A percentile compares a stretch with the other conserved stretches of the same genome.
phyloP scores from a whole-genome alignment of 2,113 vertebrate species.

The Phocoena sinus region DNA sequence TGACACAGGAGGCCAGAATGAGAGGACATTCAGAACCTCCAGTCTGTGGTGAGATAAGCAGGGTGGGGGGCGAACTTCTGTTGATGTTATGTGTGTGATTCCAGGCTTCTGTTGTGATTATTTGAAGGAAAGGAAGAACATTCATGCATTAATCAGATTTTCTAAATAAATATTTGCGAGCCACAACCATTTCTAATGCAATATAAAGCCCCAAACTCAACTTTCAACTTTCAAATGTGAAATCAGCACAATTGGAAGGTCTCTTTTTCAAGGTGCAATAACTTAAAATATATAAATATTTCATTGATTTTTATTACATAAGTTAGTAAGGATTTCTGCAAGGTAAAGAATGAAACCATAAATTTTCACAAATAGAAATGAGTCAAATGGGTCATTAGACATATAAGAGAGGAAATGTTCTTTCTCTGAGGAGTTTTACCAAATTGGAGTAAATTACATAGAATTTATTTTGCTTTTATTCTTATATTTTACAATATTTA shows the following conservation, averaged over 20 bases:
- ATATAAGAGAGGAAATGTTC: not conserved
- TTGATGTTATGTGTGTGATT: not conserved
- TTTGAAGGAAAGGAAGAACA: not conserved
- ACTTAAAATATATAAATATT: not conserved
- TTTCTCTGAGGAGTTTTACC: not conserved
- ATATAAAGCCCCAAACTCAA: not conserved
- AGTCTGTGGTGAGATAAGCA: not conserved
- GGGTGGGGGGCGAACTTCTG: not conserved
- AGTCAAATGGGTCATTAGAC: not conserved
- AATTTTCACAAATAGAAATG: not conserved
- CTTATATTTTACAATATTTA: not conserved
- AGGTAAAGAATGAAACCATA: not conserved
- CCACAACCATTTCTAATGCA: not conserved
- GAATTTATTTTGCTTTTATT: not conserved
- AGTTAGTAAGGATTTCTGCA: not conserved
- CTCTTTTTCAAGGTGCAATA: not conserved
- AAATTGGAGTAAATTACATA: not conserved
- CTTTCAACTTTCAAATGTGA: not conserved
- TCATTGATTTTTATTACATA: not conserved
- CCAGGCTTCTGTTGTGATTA: not conserved
- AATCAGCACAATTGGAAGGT: not conserved
- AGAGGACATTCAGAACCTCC: not conserved
- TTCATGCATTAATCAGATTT: conserved; percentile 3
- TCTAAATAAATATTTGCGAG: conserved; percentile 38
- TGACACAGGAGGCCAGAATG: not conserved